A percentile compares a stretch with the other conserved stretches of the same genome.
These are phyloP conservation scores for Fratercula arctica DNA, from an alignment of 2,797 vertebrate genomes.

Conservation along the genomic window DNA sequence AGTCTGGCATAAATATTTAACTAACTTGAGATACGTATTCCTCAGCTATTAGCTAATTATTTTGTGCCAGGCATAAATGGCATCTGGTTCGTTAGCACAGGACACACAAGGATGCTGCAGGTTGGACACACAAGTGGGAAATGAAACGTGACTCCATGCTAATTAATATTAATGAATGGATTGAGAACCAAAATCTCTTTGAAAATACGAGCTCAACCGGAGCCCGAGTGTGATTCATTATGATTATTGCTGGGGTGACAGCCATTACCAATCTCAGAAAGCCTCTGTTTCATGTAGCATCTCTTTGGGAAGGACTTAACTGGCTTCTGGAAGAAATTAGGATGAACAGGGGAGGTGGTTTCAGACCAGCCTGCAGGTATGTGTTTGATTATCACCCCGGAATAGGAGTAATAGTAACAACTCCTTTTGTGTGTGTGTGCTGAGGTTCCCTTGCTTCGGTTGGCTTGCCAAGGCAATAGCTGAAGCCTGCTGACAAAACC, in stretches of 20 bases:
- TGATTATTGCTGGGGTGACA: slow-evolving; percentile 58
- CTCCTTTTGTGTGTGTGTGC: neutral
- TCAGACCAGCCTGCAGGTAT: neutral
- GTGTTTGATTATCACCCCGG: neutral
- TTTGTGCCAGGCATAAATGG: slow-evolving; percentile 44
- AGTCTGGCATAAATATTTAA: slow-evolving; percentile 69
- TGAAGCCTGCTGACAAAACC: neutral
- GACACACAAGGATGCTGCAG: slow-evolving; percentile 47
- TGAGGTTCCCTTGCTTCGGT: neutral
- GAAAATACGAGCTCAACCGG: slow-evolving; percentile 54
- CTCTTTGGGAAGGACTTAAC: slow-evolving; percentile 48
- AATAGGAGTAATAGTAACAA: neutral
- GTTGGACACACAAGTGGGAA: slow-evolving; percentile 40
- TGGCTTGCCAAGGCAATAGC: neutral
- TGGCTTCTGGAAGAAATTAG: slow-evolving; percentile 42
- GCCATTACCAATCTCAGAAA: slow-evolving; percentile 28
- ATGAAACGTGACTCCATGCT: slow-evolving; percentile 42
- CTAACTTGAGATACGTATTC: slow-evolving; percentile 48
- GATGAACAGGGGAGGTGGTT: neutral
- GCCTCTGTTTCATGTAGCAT: slow-evolving; percentile 21
- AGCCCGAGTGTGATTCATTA: slow-evolving; percentile 56
- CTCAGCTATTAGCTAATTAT: slow-evolving; percentile 70
- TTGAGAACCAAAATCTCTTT: slow-evolving; percentile 25
- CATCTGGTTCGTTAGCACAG: slow-evolving; percentile 49
- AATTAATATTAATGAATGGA: slow-evolving; percentile 68